These are phyloP conservation scores for Magallana nippona DNA, from an alignment of 2,888 invertebrate genomes.

Conservation along the genomic window DNA sequence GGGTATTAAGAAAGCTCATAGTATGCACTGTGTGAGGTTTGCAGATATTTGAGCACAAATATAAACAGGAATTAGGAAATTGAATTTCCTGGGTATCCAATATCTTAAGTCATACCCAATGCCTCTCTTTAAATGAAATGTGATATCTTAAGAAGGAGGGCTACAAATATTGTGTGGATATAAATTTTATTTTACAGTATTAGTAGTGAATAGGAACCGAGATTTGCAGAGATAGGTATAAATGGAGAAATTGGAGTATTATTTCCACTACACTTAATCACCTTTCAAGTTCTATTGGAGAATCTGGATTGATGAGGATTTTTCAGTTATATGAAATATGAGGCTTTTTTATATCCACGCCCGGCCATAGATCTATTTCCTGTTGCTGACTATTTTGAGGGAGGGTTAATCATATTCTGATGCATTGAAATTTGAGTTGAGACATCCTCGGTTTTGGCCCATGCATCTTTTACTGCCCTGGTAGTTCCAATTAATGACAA, in stretches of 20 bases:
- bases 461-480: neutral
- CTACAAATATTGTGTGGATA: neutral
- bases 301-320: neutral
- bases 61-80: constrained; percentile 15
- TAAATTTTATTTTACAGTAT: constrained; percentile 28
- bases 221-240: neutral
- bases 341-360: neutral
- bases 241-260: constrained; percentile 20
- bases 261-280: constrained; percentile 16
- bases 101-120: neutral
- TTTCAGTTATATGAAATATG: neutral
- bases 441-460: neutral
- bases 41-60: constrained; percentile 11
- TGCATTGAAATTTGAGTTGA: neutral
- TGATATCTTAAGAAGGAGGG: constrained; percentile 27
- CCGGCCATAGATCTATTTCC: neutral
- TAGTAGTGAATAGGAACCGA: constrained; percentile 4
- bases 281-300: constrained; percentile 8
- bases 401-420: neutral
- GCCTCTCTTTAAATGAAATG: constrained; percentile 9
- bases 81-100: constrained; percentile 8
- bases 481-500: constrained; percentile 7
- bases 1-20: neutral
- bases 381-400: neutral
- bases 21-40: constrained; percentile 7